These are phyloP conservation scores for Rhabdophis nuchalis DNA, from an alignment of 2,797 vertebrate species.

Conservation along the genomic window DNA sequence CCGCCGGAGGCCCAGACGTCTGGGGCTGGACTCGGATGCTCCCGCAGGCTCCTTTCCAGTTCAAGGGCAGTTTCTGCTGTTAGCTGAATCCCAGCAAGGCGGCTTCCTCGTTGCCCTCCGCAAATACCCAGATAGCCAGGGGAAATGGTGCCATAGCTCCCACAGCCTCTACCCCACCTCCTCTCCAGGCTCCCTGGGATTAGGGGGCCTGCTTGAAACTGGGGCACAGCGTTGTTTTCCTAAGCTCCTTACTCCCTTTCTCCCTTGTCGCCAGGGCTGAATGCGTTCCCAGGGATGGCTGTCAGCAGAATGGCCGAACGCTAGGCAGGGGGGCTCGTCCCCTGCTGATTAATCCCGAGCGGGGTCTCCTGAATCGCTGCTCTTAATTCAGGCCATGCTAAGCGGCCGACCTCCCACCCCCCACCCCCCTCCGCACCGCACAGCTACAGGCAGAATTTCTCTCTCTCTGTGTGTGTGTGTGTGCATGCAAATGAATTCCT, in stretches of 20 bases:
- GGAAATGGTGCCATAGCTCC: neutral
- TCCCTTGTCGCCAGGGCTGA: slow-evolving; percentile 15
- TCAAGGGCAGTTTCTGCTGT: neutral
- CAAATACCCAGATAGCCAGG: neutral
- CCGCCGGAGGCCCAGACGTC: neutral
- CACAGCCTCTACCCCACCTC: neutral
- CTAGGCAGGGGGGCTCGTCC: neutral
- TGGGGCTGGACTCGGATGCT: neutral
- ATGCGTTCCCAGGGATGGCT: slow-evolving; percentile 23
- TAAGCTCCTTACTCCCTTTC: slow-evolving; percentile 36
- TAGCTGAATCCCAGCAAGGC: neutral
- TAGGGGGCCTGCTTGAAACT: slow-evolving; percentile 20
- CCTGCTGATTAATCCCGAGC: slow-evolving; percentile 34
- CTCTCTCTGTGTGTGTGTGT: neutral
- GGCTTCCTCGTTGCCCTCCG: neutral
- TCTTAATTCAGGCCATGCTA: neutral
- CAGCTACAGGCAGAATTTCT: neutral
- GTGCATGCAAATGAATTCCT: neutral
- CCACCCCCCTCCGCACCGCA: neutral
- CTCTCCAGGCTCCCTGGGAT: neutral
- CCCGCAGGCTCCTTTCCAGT: neutral
- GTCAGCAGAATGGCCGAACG: slow-evolving; percentile 17
- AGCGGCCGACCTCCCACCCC: neutral
- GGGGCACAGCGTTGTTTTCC: slow-evolving; percentile 8
- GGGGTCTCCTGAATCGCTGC: slow-evolving; percentile 11